Conservation (phyloP, 2,113 vertebrate species). For the Paracanthobrama guichenoti region DNA sequence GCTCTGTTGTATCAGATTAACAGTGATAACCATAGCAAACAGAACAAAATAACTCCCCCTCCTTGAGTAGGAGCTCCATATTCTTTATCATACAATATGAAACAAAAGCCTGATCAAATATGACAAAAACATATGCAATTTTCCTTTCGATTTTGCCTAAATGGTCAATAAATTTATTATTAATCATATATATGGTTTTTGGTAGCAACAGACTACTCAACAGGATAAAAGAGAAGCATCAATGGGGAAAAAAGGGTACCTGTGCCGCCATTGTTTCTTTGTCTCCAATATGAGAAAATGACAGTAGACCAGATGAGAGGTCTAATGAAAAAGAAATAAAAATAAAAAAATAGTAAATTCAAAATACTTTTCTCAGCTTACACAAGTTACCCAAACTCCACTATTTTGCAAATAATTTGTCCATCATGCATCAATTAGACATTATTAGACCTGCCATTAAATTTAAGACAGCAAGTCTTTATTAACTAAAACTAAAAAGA, state of each 20-base stretch:
- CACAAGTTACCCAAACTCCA: not conserved
- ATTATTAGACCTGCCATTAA: not conserved
- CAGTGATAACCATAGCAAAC: too few species aligned
- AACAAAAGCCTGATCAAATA: too few species aligned
- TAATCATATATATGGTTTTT: too few species aligned
- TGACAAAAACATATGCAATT: too few species aligned
- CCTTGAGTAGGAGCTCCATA: too few species aligned
- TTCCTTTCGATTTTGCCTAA: too few species aligned
- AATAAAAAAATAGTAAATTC: not conserved
- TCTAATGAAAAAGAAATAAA: slow-evolving; percentile 68
- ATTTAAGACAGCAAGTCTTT: not conserved
- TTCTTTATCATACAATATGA: too few species aligned
- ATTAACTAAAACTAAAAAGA: slow-evolving; percentile 5
- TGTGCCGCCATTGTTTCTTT: slow-evolving; percentile 71
- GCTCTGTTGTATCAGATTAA: too few species aligned
- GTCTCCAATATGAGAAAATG: slow-evolving; percentile 69
- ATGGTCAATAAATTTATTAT: too few species aligned
- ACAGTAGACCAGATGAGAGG: slow-evolving; percentile 70
- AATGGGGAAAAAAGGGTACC: slow-evolving; percentile 56
- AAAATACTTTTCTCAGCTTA: not conserved
- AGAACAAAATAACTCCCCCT: too few species aligned
- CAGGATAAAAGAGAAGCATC: too few species aligned
- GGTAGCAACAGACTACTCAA: too few species aligned
- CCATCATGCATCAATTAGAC: not conserved
- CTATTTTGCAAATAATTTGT: not conserved